Conservation (phyloP, 2,113 vertebrate genomes). For the Melanostigma gelatinosum region DNA sequence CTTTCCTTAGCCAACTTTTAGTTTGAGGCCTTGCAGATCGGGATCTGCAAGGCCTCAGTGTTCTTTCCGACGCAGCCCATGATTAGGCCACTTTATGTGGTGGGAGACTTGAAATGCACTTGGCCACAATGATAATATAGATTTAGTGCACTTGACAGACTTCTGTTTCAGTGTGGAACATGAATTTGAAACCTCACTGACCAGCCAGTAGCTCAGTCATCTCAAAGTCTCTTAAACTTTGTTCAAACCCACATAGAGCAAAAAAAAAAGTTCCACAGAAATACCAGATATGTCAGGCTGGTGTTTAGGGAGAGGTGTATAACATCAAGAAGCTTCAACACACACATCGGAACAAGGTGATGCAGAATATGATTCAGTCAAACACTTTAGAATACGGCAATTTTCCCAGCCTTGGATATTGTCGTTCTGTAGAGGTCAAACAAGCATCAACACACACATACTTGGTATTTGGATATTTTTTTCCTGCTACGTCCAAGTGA, state of each 20-base stretch:
- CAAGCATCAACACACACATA: neutral
- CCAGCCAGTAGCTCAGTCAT: neutral
- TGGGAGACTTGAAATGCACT: constrained; percentile 1
- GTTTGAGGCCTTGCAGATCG: neutral
- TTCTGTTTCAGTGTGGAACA: constrained; percentile 30
- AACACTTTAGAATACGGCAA: neutral
- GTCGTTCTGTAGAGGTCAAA: neutral
- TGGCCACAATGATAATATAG: constrained; percentile 21
- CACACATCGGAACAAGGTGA: neutral
- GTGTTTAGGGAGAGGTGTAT: neutral
- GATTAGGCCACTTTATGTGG: constrained; percentile 22
- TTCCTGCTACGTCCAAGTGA: neutral
- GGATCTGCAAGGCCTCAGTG: too few species aligned
- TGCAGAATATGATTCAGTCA: neutral
- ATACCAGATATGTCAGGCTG: neutral
- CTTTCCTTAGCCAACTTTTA: neutral
- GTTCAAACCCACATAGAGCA: constrained; percentile 8
- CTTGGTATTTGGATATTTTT: neutral
- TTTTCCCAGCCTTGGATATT: neutral
- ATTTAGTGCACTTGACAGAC: constrained; percentile 23
- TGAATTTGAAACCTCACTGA: constrained; percentile 21
- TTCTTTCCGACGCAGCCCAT: neutral
- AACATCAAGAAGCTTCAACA: neutral
- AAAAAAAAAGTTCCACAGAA: neutral
- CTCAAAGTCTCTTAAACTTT: constrained; percentile 5